Evolutionary conservation across 2,888 invertebrate genomes (phyloP).

Genomic region (Antheraea yamamai): DNA sequence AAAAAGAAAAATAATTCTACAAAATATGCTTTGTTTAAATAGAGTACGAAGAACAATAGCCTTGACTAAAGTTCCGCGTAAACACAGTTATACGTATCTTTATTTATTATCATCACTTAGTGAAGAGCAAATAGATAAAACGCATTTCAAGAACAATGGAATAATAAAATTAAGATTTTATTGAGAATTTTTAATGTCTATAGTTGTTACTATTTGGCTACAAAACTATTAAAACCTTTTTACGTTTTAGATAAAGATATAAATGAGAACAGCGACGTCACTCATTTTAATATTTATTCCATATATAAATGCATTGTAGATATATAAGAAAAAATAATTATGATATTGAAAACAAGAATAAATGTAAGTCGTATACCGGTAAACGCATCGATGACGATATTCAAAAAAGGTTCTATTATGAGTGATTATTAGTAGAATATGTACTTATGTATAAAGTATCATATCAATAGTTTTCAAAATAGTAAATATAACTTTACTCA

Average conservation of each 20-base stretch:
- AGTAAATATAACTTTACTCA: constrained; percentile 53
- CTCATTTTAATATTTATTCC: constrained; percentile 44
- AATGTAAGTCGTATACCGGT: constrained; percentile 54
- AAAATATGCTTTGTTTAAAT: background rate
- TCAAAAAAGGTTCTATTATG: constrained; percentile 39
- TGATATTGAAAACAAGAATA: constrained; percentile 37
- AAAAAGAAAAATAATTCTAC: background rate
- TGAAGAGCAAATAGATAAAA: constrained; percentile 30
- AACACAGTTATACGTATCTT: constrained; percentile 31
- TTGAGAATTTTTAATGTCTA: background rate
- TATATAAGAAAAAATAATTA: constrained; percentile 38
- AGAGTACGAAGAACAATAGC: constrained; percentile 12
- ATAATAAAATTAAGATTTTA: background rate
- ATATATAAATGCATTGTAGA: constrained; percentile 28
- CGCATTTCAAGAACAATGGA: constrained; percentile 12
- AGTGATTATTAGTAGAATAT: constrained; percentile 22
- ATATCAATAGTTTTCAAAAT: constrained; percentile 22
- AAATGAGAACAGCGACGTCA: constrained; percentile 43
- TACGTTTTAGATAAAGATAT: constrained; percentile 34
- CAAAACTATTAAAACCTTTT: constrained; percentile 12
- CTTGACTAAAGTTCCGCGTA: constrained; percentile 28
- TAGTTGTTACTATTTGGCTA: background rate
- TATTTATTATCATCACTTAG: constrained; percentile 30
- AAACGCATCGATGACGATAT: constrained; percentile 48
- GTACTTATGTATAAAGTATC: background rate